Base-by-base conservation (phyloP, 2,113 vertebrate species). In the Brienomyrus brachyistius region DNA sequence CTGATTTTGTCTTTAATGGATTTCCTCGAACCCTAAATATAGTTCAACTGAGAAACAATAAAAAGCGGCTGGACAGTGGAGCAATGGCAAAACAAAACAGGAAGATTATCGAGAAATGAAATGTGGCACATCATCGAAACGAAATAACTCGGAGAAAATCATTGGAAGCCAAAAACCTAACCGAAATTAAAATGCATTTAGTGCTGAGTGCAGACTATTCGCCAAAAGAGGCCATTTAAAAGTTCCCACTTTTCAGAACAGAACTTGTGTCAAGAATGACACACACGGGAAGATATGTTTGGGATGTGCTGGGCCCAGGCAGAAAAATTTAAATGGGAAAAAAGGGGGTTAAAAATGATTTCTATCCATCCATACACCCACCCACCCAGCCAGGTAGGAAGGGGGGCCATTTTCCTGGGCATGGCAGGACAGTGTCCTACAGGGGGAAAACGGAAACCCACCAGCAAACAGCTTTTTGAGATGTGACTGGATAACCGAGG, bases 381-480 rank as follows among this genome's bases (percentile, higher is more conserved):
- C 9, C 48, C 6, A 6, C 21, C 7, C 21, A 2, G 2, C 21
- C 56, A 59, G 23, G 21, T 11, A 11, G n/a, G 62, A 27, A 27
- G n/a, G 62, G 1, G 62, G n/a, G 62, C 9, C n/a, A n/a, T 66
- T 27, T 27, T 27, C 23, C 59, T 66, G 59, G 59, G 59, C 9
- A 27, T 19, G 35, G 74, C 74, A 43, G 70, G 70, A 40, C 4
- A 15, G 70, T 80, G 17, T 40, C 17, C 35, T 43, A 43, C 2
- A 80, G 74, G 40, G 17, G 74, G 74, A 19, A n/a, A 8, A 56
- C 3, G 19, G 59, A 88, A 62, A 54, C 93, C 95, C 95, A 99
- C 98, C 98, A 90, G 97, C 97, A 95, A 99, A 99, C 40, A 99
- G 96, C 90, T 99, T 99, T 95, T 98, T 99, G 59, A 99, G 97